Percentiles rank a stretch among this genome's conserved stretches.
These are phyloP conservation scores for Mastomys coucha DNA, from an alignment of 2,113 vertebrate genomes.

Conservation along the genomic window DNA sequence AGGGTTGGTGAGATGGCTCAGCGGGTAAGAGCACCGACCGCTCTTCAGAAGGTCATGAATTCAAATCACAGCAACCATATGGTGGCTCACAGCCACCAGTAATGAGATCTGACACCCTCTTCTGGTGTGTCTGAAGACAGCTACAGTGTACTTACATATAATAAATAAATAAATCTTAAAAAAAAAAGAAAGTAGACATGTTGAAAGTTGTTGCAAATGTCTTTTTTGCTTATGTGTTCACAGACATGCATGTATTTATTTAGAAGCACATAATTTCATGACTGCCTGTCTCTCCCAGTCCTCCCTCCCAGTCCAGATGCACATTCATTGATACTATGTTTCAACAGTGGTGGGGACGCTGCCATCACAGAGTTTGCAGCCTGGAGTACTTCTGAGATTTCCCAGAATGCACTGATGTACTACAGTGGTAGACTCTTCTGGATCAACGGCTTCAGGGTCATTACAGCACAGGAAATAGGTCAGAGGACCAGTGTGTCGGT, in stretches of 20 bases:
- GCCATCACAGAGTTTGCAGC: constrained; percentile 81
- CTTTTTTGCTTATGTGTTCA: neutral
- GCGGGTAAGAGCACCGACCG: no score
- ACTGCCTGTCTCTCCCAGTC: neutral
- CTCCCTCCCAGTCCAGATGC: neutral
- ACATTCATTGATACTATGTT: neutral
- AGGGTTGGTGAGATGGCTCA: no score
- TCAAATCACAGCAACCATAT: no score
- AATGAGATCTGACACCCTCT: no score
- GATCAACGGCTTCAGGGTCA: constrained; percentile 85
- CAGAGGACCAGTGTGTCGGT: constrained; percentile 85
- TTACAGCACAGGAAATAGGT: constrained; percentile 87
- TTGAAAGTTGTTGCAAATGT: neutral
- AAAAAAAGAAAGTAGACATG: neutral
- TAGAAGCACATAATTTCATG: neutral
- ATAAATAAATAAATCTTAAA: no score
- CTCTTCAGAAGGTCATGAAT: no score
- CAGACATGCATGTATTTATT: neutral
- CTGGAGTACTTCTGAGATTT: constrained; percentile 87
- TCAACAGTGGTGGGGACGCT: constrained; percentile 71
- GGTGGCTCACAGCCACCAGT: no score
- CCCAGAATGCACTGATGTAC: constrained; percentile 81
- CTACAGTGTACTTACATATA: no score
- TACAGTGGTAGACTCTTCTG: constrained; percentile 88
- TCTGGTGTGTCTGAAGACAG: no score